Evolutionary conservation across 2,797 vertebrate genomes (phyloP).

Genomic region (Rachycentron canadum): DNA sequence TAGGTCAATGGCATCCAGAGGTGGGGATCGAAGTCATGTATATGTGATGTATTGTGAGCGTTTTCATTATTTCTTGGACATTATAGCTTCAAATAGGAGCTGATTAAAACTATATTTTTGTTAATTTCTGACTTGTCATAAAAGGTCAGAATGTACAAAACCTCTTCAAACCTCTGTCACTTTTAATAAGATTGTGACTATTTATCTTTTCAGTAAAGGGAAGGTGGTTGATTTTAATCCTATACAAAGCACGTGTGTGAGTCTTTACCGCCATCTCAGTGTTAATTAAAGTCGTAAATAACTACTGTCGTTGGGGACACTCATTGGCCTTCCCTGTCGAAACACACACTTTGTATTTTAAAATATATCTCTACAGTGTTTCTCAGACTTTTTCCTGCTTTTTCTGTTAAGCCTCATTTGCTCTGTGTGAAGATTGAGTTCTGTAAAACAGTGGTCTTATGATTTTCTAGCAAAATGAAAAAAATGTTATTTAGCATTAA

Average conservation of each 20-base stretch:
- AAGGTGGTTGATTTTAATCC: neutral
- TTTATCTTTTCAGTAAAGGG: conserved; percentile 11
- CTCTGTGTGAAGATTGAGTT: neutral
- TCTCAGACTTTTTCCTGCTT: neutral
- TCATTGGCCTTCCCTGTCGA: neutral
- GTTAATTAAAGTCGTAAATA: neutral
- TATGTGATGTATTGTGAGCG: conserved; percentile 1
- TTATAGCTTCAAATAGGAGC: conserved; percentile 3
- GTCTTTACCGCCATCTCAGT: neutral
- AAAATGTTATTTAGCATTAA: neutral
- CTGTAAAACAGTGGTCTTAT: neutral
- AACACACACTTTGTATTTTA: neutral
- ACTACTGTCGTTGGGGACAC: neutral
- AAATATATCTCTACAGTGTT: neutral
- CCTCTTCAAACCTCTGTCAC: neutral
- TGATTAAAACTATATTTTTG: conserved; percentile 45
- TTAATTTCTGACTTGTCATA: conserved; percentile 18
- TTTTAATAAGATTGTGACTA: conserved; percentile 8
- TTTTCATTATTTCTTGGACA: conserved; percentile 44
- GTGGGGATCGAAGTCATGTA: conserved; percentile 31
- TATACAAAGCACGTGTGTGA: neutral
- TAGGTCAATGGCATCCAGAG: conserved; percentile 44
- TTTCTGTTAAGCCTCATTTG: neutral
- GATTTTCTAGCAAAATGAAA: neutral
- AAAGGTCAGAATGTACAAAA: conserved; percentile 21